A percentile compares a stretch with the other conserved stretches of the same genome.
Conservation (phyloP, 2,797 vertebrate species). For the Avahi laniger region DNA sequence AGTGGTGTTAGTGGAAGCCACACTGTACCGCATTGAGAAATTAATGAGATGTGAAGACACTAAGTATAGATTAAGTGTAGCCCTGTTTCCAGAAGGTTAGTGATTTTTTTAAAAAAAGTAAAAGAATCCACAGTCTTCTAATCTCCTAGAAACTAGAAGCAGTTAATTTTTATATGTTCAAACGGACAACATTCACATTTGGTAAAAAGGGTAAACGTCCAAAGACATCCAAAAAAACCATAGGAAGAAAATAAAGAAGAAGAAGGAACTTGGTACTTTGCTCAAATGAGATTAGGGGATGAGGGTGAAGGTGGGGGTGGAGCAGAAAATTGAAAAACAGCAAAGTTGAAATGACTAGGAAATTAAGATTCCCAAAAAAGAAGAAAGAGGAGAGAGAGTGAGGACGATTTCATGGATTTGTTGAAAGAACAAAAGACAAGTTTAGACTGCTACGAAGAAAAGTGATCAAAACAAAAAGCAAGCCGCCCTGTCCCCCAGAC, state of each 20-base stretch:
- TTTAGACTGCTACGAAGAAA: background rate
- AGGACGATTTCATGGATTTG: background rate
- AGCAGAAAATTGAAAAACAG: background rate
- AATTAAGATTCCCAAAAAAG: slow-evolving; percentile 5
- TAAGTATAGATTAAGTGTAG: slow-evolving; percentile 39
- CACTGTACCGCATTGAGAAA: slow-evolving; percentile 52
- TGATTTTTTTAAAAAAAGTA: background rate
- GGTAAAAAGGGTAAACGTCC: background rate
- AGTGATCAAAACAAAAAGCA: background rate
- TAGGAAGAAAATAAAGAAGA: background rate
- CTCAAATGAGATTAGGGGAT: background rate
- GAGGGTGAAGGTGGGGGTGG: background rate
- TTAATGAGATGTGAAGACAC: slow-evolving; percentile 74
- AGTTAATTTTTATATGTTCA: background rate
- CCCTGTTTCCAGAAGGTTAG: slow-evolving; percentile 50
- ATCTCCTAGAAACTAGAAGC: background rate
- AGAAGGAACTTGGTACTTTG: background rate
- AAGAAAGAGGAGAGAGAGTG: background rate
- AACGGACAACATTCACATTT: background rate
- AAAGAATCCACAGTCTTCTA: background rate
- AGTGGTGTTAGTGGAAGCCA: slow-evolving; percentile 53
- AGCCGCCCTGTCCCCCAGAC: background rate
- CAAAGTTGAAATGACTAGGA: background rate
- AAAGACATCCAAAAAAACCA: background rate
- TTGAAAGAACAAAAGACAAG: background rate